A percentile compares a stretch with the other conserved stretches of the same genome.
Evolutionary conservation across 2,797 vertebrate genomes (phyloP).

Genomic region (Setipinna tenuifilis): DNA sequence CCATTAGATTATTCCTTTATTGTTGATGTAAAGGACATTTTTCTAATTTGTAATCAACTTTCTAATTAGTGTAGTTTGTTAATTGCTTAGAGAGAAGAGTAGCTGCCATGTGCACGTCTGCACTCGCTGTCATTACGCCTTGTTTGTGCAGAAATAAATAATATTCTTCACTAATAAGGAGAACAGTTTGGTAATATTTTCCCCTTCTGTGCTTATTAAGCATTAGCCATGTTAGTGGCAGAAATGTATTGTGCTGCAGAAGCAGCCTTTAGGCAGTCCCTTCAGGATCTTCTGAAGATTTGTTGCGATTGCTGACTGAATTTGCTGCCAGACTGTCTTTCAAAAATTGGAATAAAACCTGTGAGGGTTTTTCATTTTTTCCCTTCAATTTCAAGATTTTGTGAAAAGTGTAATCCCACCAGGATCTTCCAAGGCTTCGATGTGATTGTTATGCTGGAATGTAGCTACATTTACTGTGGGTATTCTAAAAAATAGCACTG

Average conservation of each 20-base stretch:
- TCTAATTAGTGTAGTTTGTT: constrained; percentile 57
- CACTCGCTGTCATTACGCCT: constrained; percentile 15
- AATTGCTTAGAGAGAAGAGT: constrained; percentile 35
- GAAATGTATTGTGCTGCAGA: background rate
- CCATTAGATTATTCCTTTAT: constrained; percentile 30
- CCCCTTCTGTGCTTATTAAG: constrained; percentile 5
- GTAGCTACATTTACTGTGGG: no score
- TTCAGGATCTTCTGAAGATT: no score
- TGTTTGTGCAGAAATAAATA: constrained; percentile 12
- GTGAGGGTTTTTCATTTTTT: background rate
- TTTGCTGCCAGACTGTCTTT: background rate
- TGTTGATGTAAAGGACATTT: constrained; percentile 49
- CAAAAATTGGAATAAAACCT: background rate
- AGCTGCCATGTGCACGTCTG: constrained; percentile 23
- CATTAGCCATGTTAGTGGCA: background rate
- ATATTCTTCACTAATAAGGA: constrained; percentile 16
- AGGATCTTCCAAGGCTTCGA: no score
- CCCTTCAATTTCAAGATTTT: no score
- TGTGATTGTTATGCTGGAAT: no score
- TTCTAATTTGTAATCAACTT: constrained; percentile 55
- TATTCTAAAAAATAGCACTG: no score
- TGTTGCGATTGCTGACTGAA: no score
- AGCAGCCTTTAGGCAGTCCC: background rate
- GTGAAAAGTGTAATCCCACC: no score
- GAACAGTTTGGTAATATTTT: constrained; percentile 9